phyloP scores from a whole-genome alignment of 2,797 vertebrate species.

The Schizothorax lantsangensis region DNA sequence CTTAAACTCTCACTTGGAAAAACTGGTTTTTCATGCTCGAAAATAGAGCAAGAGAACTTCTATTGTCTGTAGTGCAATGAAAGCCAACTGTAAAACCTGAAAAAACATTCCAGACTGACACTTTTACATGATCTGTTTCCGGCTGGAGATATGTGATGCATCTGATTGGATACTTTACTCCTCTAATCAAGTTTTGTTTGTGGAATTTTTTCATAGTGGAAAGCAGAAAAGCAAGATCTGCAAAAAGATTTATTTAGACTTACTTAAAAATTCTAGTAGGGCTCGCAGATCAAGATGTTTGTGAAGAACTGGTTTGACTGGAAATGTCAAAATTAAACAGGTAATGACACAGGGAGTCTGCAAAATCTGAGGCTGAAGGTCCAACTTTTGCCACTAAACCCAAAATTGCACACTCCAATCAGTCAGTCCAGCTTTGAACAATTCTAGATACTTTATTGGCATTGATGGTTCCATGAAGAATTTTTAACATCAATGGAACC shows the following conservation, averaged over 20 bases:
- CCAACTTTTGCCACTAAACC: neutral
- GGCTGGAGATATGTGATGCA: neutral
- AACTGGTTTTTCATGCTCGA: slow-evolving; percentile 44
- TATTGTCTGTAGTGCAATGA: slow-evolving; percentile 18
- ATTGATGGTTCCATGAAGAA: neutral
- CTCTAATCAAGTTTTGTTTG: neutral
- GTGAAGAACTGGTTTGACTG: neutral
- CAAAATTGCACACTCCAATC: neutral
- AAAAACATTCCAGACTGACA: slow-evolving; percentile 18
- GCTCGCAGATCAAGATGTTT: neutral
- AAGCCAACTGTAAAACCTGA: slow-evolving; percentile 14
- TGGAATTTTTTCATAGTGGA: neutral
- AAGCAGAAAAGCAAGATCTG: slow-evolving; percentile 6
- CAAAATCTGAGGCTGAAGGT: neutral
- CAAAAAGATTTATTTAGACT: neutral
- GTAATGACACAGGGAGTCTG: neutral
- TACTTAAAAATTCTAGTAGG: neutral
- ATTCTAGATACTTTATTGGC: neutral
- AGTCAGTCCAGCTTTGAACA: neutral
- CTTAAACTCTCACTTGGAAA: slow-evolving; percentile 25
- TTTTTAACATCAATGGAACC: neutral
- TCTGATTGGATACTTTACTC: neutral
- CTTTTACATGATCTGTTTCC: neutral
- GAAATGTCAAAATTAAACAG: neutral
- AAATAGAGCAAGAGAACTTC: slow-evolving; percentile 23